Evolutionary conservation across 1,140 invertebrate genomes (phyloP), one percentile per base, ranked within the genome.

Genomic region (Drosophila virilis): DNA sequence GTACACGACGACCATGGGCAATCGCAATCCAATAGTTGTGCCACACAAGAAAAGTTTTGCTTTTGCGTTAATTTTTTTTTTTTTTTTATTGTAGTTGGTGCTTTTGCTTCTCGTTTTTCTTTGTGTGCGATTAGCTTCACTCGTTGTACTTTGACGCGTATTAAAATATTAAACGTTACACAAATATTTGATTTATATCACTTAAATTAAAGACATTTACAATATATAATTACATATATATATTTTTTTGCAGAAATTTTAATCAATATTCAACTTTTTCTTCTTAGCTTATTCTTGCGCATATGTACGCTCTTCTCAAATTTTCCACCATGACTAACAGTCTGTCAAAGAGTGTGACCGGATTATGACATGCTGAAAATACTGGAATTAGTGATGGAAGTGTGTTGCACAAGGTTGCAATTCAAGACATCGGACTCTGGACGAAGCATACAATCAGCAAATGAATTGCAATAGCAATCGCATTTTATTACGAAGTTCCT

Each of bases 111-210:
- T 65, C 43, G 60, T 43, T 62, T 64, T 77, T 79, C 58, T 74
- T 71, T 69, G 65, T 80, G 78, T 90, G 76, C 78, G 77, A 52
- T 71, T 81, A 76, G 77, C 77, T 78, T 86, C 71, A 89, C 89
- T 91, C 90, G 90, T 91, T 91, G 90, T 91, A 91, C 81, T 91
- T 74, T 85, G 78, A 80, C 84, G 84, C 77, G 83, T 86, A 80
- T 89, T 89, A 89, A 84, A 80, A 84, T 84, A 83, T 83, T 89
- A 80, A 84, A 84, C 77, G 51, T 89, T 89, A 89, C 80, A 89
- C 84, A 84, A 74, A 67, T 89, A 89, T 89, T 80, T 84, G 77
- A 80, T 78, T 85, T 84, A 73, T 89, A 89, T 89, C 84, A 89
- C 84, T 89, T 80, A 89, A 89, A 78, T 88, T 86, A 86, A 69